phyloP scores from a whole-genome alignment of 2,113 vertebrate species.

The Hypocryptadius cinnamomeus region DNA sequence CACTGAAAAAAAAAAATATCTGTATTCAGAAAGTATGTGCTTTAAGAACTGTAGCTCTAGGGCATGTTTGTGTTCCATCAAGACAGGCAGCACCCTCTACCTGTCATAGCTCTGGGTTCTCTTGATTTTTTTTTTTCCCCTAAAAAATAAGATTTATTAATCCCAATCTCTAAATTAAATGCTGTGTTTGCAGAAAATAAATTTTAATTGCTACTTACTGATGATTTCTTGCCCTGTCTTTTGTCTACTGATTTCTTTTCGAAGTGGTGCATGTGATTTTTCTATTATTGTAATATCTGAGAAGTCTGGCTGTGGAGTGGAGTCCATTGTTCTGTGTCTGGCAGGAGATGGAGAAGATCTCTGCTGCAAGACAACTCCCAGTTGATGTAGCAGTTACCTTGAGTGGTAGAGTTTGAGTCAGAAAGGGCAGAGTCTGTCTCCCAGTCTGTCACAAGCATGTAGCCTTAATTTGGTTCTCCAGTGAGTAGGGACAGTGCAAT shows the following conservation, averaged over 20 bases:
- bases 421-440: background rate
- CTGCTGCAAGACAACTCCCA: background rate
- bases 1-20: background rate
- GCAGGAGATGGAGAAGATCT: background rate
- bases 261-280: background rate
- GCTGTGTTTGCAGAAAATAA: background rate
- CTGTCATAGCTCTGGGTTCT: background rate
- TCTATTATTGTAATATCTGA: background rate
- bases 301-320: background rate
- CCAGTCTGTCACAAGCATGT: background rate
- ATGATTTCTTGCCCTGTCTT: background rate
- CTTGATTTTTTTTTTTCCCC: background rate
- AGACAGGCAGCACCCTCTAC: background rate
- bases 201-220: background rate
- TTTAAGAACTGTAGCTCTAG: background rate
- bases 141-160: background rate
- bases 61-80: background rate
- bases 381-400: background rate
- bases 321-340: background rate
- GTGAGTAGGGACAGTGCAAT: background rate
- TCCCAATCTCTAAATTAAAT: background rate
- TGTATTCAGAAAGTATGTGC: background rate
- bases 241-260: background rate
- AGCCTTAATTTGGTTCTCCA: background rate
- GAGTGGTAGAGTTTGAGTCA: background rate